Evolutionary conservation across 1,140 invertebrate species (phyloP), one percentile per base, ranked within the genome.

Genomic region (Dolichoris vasculosae): DNA sequence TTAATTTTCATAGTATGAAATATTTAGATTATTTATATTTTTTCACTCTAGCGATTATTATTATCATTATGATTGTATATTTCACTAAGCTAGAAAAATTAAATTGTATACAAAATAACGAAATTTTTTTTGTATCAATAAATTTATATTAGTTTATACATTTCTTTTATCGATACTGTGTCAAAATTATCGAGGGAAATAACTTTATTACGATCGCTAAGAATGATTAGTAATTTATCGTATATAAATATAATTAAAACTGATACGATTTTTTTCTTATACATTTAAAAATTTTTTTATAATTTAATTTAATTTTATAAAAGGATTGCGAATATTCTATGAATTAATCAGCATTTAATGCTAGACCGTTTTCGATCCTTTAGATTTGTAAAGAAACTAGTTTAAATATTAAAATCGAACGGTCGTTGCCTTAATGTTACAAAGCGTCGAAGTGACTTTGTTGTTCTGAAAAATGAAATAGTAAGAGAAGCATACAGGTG

Each of bases 301-400:
- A 6, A 17, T 17, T 59, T 67, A 35, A 32, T 32, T 35, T 1
- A 17, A 67, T 67, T 8, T 9, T 67, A 30, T 6, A n/a, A 63
- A 63, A 63, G n/a, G 26, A 63, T 63, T 6, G 26, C 26, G 26
- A 15, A 67, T 32, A 35, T 67, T 23, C 4, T 26, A 7, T 67
- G 15, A 11, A 35, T 35, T 4, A 67, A 67, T 67, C 6, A n/a
- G 63, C 30, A 67, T 32, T 67, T 40, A n/a, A n/a, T n/a, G n/a
- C n/a, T n/a, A n/a, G n/a, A n/a, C n/a, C n/a, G n/a, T n/a, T n/a
- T n/a, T n/a, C n/a, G n/a, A n/a, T n/a, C n/a, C n/a, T n/a, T n/a
- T 6, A 11, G 7, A 64, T n/a, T n/a, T 64, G n/a, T 71, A 71
- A 82, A 51, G 43, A 67, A 82, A 71, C 51, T 82, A 71, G 1